Evolutionary conservation across 2,888 invertebrate genomes (phyloP).

Genomic region (Rotaria socialis): DNA sequence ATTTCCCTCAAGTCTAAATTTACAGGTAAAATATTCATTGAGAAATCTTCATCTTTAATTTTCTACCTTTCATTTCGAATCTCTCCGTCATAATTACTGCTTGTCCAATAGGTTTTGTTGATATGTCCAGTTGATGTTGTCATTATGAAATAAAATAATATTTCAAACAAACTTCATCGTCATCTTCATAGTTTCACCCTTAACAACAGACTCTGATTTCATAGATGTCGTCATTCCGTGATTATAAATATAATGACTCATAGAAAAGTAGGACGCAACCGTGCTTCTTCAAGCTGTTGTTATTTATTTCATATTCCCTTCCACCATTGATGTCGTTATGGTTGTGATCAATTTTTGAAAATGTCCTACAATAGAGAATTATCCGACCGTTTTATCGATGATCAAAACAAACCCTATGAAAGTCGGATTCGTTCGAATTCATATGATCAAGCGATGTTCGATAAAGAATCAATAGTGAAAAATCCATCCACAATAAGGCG

Average conservation of each 20-base stretch:
- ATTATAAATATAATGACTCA: no score
- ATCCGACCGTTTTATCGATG: no score
- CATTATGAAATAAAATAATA: neutral
- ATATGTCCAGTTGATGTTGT: neutral
- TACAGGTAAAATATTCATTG: no score
- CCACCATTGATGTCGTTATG: no score
- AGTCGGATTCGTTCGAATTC: neutral
- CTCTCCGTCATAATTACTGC: neutral
- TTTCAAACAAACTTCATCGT: neutral
- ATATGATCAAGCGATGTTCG: neutral
- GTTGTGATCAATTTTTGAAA: no score
- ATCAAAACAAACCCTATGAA: neutral
- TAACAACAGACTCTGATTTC: neutral
- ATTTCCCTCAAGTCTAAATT: constrained; percentile 56
- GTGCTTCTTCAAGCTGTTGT: no score
- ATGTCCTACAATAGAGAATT: no score
- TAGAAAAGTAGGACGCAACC: no score
- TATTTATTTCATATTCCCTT: no score
- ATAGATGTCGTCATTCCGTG: neutral
- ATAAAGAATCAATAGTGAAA: neutral
- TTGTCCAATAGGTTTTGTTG: neutral
- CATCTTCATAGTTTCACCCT: neutral
- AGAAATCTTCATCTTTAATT: no score
- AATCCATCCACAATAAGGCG: neutral
- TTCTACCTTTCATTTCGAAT: neutral